Percentiles rank a stretch among this genome's conserved stretches.
These are phyloP conservation scores for Mormyrus hasselquistii DNA, from an alignment of 2,797 vertebrate genomes.

Conservation along the genomic window DNA sequence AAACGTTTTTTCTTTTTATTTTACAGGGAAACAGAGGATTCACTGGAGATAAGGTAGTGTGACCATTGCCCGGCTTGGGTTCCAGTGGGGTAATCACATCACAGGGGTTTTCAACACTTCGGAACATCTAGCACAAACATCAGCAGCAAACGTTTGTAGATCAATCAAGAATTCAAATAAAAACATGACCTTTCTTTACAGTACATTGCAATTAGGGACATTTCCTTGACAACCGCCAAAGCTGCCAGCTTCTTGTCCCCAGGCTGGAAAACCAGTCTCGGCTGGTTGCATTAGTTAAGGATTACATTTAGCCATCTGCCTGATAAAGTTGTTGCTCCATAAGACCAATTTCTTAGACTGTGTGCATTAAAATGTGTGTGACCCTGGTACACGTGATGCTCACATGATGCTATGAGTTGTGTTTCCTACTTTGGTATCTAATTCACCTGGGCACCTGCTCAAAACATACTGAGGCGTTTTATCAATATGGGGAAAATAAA, in stretches of 20 bases:
- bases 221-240: not conserved
- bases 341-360: not conserved
- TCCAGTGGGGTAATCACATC: not conserved
- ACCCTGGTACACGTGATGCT: not conserved
- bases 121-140: not conserved
- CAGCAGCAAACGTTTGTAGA: not conserved
- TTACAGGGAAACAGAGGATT: conserved; percentile 17
- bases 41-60: conserved; percentile 21
- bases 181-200: not conserved
- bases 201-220: not conserved
- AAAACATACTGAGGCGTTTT: not conserved
- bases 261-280: not conserved
- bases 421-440: not conserved
- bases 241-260: not conserved
- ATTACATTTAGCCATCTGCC: not conserved
- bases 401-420: not conserved
- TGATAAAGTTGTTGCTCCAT: not conserved
- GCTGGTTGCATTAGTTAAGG: not conserved
- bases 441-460: not conserved
- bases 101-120: not conserved
- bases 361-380: not conserved
- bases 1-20: not conserved
- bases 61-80: not conserved
- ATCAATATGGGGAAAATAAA: not conserved
- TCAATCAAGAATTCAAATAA: not conserved